Evolutionary conservation across 2,797 vertebrate genomes (phyloP).

Genomic region (Antennarius maculatus): DNA sequence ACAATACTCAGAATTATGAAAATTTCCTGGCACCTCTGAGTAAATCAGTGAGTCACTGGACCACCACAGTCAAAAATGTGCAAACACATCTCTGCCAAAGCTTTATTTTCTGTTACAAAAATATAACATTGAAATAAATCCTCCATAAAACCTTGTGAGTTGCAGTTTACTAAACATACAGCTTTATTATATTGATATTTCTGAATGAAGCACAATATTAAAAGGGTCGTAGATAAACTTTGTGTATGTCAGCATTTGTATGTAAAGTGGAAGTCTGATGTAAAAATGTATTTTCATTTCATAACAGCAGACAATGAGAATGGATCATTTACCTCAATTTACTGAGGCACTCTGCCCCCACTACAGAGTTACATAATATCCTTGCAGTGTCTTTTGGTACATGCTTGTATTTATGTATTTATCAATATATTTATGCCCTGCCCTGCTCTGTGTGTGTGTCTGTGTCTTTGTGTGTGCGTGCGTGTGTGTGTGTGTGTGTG

Average conservation of each 20-base stretch:
- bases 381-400: conserved; percentile 6
- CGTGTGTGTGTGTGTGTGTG: not conserved
- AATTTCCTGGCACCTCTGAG: too few relatives aligned
- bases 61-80: too few relatives aligned
- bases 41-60: too few relatives aligned
- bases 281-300: conserved; percentile 52
- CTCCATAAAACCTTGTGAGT: not conserved
- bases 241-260: conserved; percentile 19
- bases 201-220: not conserved
- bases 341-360: conserved; percentile 23
- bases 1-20: too few relatives aligned
- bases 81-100: too few relatives aligned
- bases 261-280: conserved; percentile 21
- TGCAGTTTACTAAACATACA: not conserved
- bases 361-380: conserved; percentile 54
- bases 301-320: conserved; percentile 51
- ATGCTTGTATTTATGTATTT: conserved; percentile 30
- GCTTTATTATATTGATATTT: not conserved
- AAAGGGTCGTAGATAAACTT: not conserved
- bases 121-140: too few relatives aligned
- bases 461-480: conserved; percentile 6
- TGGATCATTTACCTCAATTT: conserved; percentile 53
- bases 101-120: too few relatives aligned
- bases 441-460: not conserved
- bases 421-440: conserved; percentile 1